These are phyloP conservation scores for Semotilus atromaculatus DNA, from an alignment of 2,797 vertebrate species.

Conservation along the genomic window DNA sequence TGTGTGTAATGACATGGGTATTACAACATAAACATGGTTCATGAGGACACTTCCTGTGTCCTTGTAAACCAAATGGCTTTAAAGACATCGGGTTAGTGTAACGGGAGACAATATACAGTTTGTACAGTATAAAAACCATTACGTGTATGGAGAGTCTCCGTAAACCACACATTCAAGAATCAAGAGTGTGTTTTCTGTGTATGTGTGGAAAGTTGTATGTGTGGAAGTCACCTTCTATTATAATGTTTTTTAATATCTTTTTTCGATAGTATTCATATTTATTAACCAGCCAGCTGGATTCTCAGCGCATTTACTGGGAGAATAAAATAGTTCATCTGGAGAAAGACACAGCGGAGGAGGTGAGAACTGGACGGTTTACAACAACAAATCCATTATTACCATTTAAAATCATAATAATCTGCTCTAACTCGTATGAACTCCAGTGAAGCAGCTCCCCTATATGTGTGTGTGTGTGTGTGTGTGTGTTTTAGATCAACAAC, in stretches of 20 bases:
- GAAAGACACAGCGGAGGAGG: constrained; percentile 96
- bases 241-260: neutral
- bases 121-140: too few relatives aligned
- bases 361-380: constrained; percentile 62
- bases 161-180: too few relatives aligned
- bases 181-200: neutral
- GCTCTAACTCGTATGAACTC: neutral
- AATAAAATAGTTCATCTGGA: constrained; percentile 97
- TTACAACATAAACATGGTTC: too few relatives aligned
- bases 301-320: constrained; percentile 98
- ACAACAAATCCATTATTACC: neutral
- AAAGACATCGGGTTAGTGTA: too few relatives aligned
- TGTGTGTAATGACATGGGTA: too few relatives aligned
- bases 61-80: too few relatives aligned
- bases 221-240: neutral
- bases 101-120: too few relatives aligned
- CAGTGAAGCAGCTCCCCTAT: neutral
- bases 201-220: too few relatives aligned
- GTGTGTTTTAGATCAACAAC: constrained; percentile 88
- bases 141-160: too few relatives aligned
- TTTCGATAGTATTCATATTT: constrained; percentile 91
- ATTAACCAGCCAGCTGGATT: constrained; percentile 96
- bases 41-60: too few relatives aligned
- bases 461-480: neutral
- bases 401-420: neutral